Evolutionary conservation across 2,797 vertebrate genomes (phyloP).

Genomic region (Ispidina lecontei): DNA sequence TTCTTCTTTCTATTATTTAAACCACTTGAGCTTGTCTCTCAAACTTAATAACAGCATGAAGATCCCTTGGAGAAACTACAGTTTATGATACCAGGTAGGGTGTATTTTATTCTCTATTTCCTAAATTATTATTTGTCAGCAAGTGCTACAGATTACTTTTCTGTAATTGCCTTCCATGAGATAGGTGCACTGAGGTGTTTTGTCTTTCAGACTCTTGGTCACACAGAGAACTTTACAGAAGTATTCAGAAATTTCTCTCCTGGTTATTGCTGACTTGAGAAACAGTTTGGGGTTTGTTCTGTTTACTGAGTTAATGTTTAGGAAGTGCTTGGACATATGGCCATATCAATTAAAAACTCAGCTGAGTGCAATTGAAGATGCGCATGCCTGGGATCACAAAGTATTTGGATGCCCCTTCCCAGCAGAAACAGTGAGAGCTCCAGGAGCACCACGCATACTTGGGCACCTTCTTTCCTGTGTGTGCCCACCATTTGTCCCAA

Average conservation of each 20-base stretch:
- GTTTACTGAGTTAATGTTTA: background rate
- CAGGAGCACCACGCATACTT: accelerated
- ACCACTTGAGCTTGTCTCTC: constrained; percentile 60
- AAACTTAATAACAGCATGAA: constrained; percentile 32
- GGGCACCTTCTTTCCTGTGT: background rate
- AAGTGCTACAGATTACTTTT: constrained; percentile 33
- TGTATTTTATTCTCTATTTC: constrained; percentile 49
- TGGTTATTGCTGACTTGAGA: background rate
- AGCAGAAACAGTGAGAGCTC: background rate
- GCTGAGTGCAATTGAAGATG: background rate
- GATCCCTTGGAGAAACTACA: constrained; percentile 6
- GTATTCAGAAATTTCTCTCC: background rate
- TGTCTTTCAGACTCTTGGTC: background rate
- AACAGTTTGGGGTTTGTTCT: background rate
- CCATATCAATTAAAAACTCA: background rate
- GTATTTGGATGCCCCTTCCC: background rate
- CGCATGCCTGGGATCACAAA: background rate
- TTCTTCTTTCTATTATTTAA: constrained; percentile 56
- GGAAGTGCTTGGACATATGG: background rate
- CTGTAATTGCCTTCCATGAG: background rate
- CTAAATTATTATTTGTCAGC: constrained; percentile 52
- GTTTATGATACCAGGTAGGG: background rate
- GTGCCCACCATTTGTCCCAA: background rate
- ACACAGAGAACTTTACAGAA: background rate
- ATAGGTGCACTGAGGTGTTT: background rate